A percentile compares a stretch with the other conserved stretches of the same genome.
These are phyloP conservation scores for Marisa cornuarietis DNA, from an alignment of 1,140 invertebrate genomes.

Conservation along the genomic window DNA sequence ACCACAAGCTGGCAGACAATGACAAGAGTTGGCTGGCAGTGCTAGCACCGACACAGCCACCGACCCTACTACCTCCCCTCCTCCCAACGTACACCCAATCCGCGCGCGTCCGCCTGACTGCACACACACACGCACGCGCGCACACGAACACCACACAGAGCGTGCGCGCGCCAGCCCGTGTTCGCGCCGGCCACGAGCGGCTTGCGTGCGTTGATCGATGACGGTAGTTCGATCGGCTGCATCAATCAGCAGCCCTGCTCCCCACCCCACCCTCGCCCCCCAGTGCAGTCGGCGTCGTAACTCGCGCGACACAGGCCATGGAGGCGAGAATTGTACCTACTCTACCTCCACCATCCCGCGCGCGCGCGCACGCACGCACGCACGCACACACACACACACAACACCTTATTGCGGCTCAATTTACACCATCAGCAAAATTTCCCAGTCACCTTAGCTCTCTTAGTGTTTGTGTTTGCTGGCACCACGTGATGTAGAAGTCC, in stretches of 20 bases:
- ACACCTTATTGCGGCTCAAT: not conserved
- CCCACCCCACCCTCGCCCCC: not conserved
- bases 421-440: not conserved
- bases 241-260: not conserved
- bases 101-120: not conserved
- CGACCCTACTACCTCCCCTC: not conserved
- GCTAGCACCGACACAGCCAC: slow-evolving; percentile 1
- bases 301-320: not conserved
- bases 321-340: not conserved
- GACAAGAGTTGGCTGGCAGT: not conserved
- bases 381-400: slow-evolving; percentile 6
- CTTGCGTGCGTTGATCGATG: not conserved
- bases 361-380: not conserved
- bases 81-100: not conserved
- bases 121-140: not conserved
- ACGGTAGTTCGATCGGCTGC: not conserved
- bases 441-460: not conserved
- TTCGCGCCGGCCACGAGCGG: not conserved
- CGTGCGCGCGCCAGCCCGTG: not conserved
- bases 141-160: not conserved
- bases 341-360: not conserved
- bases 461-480: not conserved
- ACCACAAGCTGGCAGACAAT: not conserved
- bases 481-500: not conserved
- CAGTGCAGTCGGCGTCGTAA: not conserved